Evolutionary conservation across 2,888 invertebrate species (phyloP).

Genomic region (Melinopterus prodromus): DNA sequence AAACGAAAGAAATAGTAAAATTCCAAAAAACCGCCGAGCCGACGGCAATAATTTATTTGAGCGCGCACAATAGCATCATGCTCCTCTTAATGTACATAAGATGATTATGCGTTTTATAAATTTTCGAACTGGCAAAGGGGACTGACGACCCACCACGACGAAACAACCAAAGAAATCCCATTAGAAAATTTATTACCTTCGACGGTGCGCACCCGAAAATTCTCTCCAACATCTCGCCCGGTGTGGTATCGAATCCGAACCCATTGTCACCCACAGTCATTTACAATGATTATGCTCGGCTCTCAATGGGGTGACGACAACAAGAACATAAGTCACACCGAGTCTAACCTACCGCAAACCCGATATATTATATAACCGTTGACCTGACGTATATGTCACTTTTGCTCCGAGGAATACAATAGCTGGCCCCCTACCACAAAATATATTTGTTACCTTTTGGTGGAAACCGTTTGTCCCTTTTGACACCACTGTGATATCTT

Average conservation of each 20-base stretch:
- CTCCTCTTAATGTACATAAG: conserved; percentile 4
- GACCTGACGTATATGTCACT: not conserved
- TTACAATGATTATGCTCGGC: conserved; percentile 18
- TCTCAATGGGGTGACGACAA: conserved; percentile 25
- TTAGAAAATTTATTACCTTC: conserved; percentile 4
- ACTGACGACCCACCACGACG: not conserved
- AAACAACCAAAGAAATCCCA: not conserved
- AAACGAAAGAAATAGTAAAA: not conserved
- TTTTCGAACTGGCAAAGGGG: not conserved
- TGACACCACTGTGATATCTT: not conserved
- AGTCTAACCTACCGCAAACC: conserved; percentile 21
- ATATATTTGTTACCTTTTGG: not conserved
- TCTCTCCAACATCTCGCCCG: not conserved
- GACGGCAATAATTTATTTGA: too few relatives aligned
- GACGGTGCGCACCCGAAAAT: not conserved
- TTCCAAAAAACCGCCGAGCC: not conserved
- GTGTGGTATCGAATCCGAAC: not conserved
- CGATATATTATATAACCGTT: conserved; percentile 15
- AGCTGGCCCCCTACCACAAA: not conserved
- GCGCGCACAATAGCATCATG: not conserved
- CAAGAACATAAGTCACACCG: conserved; percentile 14
- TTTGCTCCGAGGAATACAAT: not conserved
- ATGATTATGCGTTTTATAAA: conserved; percentile 4
- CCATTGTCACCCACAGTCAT: conserved; percentile 19
- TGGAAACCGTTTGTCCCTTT: not conserved